Evolutionary conservation across 1,140 invertebrate genomes (phyloP).

Genomic region (Drusus annulatus): DNA sequence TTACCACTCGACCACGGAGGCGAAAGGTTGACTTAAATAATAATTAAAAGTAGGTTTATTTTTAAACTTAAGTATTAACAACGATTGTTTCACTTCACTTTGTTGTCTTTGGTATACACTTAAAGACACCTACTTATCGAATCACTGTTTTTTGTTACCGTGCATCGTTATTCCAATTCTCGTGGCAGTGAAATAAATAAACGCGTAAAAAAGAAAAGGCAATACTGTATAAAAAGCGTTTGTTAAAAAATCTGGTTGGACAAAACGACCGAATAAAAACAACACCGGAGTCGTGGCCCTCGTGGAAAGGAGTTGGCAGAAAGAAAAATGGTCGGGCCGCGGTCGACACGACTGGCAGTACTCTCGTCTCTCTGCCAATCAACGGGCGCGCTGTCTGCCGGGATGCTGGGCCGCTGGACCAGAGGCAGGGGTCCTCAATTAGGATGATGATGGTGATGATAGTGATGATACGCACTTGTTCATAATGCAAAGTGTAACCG

Average conservation of each 20-base stretch:
- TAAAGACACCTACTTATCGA: too few relatives aligned
- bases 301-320: constrained; percentile 48
- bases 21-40: too few relatives aligned
- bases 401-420: too few relatives aligned
- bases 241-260: constrained; percentile 23
- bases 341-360: constrained; percentile 2
- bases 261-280: constrained; percentile 33
- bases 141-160: background rate
- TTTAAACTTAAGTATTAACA: too few relatives aligned
- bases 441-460: background rate
- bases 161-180: background rate
- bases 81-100: too few relatives aligned
- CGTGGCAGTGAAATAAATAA: background rate
- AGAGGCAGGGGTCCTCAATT: background rate
- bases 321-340: constrained; percentile 45
- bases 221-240: background rate
- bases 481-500: background rate
- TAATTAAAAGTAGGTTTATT: too few relatives aligned
- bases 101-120: too few relatives aligned
- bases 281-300: constrained; percentile 50
- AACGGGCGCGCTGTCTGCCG: constrained; percentile 1
- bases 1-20: too few relatives aligned
- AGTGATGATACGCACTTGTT: background rate
- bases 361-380: constrained; percentile 15
- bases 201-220: background rate